These are phyloP conservation scores for Platygyra sinensis DNA, from an alignment of 64 coral and sea anemone species.

Conservation along the genomic window DNA sequence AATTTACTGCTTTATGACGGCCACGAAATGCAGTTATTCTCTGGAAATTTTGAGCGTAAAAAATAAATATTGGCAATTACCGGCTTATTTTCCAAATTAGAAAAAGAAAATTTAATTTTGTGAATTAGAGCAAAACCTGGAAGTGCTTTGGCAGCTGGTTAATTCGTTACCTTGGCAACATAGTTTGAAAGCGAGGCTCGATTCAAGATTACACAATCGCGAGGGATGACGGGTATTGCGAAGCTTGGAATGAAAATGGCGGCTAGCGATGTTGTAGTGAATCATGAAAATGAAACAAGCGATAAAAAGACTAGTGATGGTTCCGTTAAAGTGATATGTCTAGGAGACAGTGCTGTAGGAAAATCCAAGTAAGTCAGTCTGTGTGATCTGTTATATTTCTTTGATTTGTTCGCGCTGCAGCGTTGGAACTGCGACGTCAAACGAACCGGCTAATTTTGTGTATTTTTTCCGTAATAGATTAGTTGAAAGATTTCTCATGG, in stretches of 20 bases:
- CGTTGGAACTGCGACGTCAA: not conserved
- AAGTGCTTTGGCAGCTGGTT: slow-evolving; percentile 10
- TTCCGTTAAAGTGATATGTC: slow-evolving; percentile 92
- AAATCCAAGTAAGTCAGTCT: slow-evolving; percentile 92
- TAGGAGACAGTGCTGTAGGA: slow-evolving; percentile 98
- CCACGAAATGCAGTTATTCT: not conserved
- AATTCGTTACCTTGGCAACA: slow-evolving; percentile 24
- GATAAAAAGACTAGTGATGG: slow-evolving; percentile 85
- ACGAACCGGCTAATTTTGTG: slow-evolving; percentile 13
- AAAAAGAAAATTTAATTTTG: not conserved
- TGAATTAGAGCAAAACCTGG: too few relatives aligned
- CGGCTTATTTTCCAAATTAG: not conserved
- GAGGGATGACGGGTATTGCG: slow-evolving; percentile 39
- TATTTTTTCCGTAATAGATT: slow-evolving; percentile 63
- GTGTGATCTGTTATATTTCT: not conserved
- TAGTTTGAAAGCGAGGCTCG: not conserved
- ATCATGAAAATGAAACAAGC: slow-evolving; percentile 63
- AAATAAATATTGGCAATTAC: not conserved
- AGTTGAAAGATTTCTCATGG: slow-evolving; percentile 99
- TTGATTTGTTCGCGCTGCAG: not conserved
- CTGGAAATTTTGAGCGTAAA: not conserved
- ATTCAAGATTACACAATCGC: not conserved
- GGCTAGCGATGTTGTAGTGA: slow-evolving; percentile 72
- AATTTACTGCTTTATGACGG: too few relatives aligned
- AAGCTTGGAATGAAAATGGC: slow-evolving; percentile 88